Percentiles rank a stretch among this genome's conserved stretches.
phyloP scores from a whole-genome alignment of 2,113 vertebrate species.

The Pelmatolapia mariae region DNA sequence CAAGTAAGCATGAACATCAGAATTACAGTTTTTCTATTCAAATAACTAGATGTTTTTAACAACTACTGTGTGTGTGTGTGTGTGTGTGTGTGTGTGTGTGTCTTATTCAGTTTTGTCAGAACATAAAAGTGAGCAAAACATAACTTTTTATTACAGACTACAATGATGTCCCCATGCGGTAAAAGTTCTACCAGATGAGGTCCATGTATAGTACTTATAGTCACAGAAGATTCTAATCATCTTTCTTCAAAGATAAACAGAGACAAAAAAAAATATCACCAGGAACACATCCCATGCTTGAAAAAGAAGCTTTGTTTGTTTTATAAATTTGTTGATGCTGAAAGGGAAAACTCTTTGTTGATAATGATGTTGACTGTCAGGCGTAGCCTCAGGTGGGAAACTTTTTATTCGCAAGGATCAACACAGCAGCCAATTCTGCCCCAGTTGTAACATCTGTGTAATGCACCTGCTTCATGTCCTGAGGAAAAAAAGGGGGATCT shows the following conservation, averaged over 20 bases:
- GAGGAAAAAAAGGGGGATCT: background rate
- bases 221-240: background rate
- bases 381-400: background rate
- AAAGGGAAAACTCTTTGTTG: background rate
- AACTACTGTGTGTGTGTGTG: background rate
- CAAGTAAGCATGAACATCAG: background rate
- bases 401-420: background rate
- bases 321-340: background rate
- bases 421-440: background rate
- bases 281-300: background rate
- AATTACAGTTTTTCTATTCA: background rate
- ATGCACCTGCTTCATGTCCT: background rate
- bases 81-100: accelerated
- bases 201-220: background rate
- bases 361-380: background rate
- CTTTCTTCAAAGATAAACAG: background rate
- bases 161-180: background rate
- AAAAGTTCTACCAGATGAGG: background rate
- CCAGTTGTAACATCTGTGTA: background rate
- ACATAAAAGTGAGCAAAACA: background rate
- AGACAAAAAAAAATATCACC: background rate
- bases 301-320: background rate
- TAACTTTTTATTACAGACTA: background rate
- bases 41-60: background rate
- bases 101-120: background rate